Evolutionary conservation across 1,140 invertebrate species (phyloP), one percentile per base, ranked within the genome.

Genomic region (Cardiocondyla obscurior): DNA sequence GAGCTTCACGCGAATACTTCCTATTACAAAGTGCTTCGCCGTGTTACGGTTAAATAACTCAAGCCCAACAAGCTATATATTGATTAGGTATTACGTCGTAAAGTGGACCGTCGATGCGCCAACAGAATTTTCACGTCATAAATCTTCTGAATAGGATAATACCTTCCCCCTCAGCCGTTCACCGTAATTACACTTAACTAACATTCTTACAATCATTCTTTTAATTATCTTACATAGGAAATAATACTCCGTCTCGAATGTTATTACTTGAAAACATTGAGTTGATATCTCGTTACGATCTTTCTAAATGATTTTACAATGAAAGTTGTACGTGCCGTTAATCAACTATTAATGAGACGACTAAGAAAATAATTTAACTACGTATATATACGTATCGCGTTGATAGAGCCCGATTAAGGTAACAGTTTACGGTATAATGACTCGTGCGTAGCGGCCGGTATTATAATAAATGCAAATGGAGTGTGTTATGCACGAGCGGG

Each of bases 401-500:
- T 76, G 57, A 76, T 60, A 33, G 28, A 58, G 28, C 39, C 12
- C 28, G 57, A 22, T 76, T 76, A 62, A 76, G 42, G 39, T 62
- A 76, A 62, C 55, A 76, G 44, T 76, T 76, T 62, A 62, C 42
- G 19, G 6, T 39, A 58, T 30, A 58, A 33, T 58, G 12, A 44
- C 57, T 25, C 12, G 28, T 33, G 42, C 72, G 39, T 22, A 6
- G 25, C 22, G 49, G 10, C 16, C 55, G 39, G 22, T n/a, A 73
- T 62, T 49, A 74, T 76, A 76, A 62, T 76, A 76, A 76, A 76
- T 76, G 72, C 72, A 76, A 76, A 62, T 62, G 30, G 57, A 58
- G 72, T 62, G 55, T 36, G 72, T 76, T 76, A 76, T 76, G 72
- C 39, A 44, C 55, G 42, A 39, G 14, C 60, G 28, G 60, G 60